Evolutionary conservation across 1,140 invertebrate genomes (phyloP), one percentile per base, ranked within the genome.

Genomic region (Bombus terrestris): DNA sequence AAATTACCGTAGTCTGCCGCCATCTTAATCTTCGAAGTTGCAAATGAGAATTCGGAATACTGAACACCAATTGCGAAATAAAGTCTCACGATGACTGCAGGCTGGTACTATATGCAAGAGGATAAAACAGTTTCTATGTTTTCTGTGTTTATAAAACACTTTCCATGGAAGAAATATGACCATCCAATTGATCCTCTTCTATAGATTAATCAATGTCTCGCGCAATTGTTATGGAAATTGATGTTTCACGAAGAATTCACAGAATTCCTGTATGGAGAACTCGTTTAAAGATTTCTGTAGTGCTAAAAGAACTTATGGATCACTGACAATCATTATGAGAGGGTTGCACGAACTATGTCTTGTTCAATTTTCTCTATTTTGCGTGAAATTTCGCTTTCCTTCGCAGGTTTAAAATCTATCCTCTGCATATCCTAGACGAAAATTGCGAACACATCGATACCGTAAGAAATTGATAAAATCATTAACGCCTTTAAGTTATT

Each of bases 1-100:
- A 94, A 94, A 94, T 94, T 94, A 94, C 94, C 91, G 88, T 92
- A 93, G 92, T 91, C 92, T 69, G 92, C 90, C 89, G 92, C 93
- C 92, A 93, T 93, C 89, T 92, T 92, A 85, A 86, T 86, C 85
- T 74, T 90, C 90, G 47, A 78, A 90, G 87, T 91, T 88, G 88
- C 86, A 86, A 88, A 90, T 90, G 91, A 86, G 92, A 91, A 92
- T 92, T 92, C 89, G 92, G 90, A 93, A 92, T 93, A 92, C 89
- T 82, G 84, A 37, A 32, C 57, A 53, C 39, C 84, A 53, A 89
- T 87, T 81, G 73, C 77, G 81, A 86, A 88, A 88, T 80, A 35
- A 83, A 72, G 25, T 18, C 18, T 18, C 43, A 35, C 84, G n/a
- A 39, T 69, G 57, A 37, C 79, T n/a, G 66, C 47, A 43, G 37